These are phyloP conservation scores for Lymantria monacha DNA, from an alignment of 2,888 invertebrate species.

Conservation along the genomic window DNA sequence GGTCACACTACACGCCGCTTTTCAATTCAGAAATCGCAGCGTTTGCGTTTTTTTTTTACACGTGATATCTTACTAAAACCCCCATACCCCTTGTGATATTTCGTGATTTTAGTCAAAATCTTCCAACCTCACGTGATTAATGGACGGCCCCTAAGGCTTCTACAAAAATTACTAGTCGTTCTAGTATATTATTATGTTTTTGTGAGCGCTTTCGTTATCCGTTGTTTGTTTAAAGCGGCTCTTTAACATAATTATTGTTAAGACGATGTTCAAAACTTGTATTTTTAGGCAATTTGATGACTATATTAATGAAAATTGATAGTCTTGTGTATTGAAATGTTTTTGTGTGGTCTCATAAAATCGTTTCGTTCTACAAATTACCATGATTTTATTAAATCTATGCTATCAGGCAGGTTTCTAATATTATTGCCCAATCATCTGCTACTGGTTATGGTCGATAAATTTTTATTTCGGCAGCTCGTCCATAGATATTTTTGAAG, in stretches of 20 bases:
- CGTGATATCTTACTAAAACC: too few relatives aligned
- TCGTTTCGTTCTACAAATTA: constrained; percentile 25
- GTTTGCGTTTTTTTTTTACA: too few relatives aligned
- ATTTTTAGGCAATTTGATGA: constrained; percentile 40
- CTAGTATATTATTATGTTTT: constrained; percentile 56
- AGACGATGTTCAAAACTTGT: constrained; percentile 31
- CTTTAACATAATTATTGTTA: constrained; percentile 41
- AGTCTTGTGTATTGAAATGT: constrained; percentile 23
- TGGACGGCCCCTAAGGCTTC: too few relatives aligned
- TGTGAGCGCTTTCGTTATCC: constrained; percentile 49
- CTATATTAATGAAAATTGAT: constrained; percentile 48
- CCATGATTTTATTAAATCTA: constrained; percentile 29
- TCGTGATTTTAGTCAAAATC: too few relatives aligned
- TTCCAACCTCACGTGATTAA: too few relatives aligned
- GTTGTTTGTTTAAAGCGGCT: constrained; percentile 54
- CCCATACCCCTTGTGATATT: too few relatives aligned
- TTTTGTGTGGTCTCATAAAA: constrained; percentile 17
- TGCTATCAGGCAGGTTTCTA: constrained; percentile 21
- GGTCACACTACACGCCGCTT: too few relatives aligned
- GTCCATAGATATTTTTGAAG: too few relatives aligned
- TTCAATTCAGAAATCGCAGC: too few relatives aligned
- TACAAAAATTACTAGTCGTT: constrained; percentile 56
- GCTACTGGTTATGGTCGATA: constrained; percentile 27
- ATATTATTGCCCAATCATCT: constrained; percentile 18
- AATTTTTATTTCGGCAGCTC: not conserved